Percentiles rank a stretch among this genome's conserved stretches.
Conservation (phyloP, 2,888 invertebrate species). For the Plutella xylostella region DNA sequence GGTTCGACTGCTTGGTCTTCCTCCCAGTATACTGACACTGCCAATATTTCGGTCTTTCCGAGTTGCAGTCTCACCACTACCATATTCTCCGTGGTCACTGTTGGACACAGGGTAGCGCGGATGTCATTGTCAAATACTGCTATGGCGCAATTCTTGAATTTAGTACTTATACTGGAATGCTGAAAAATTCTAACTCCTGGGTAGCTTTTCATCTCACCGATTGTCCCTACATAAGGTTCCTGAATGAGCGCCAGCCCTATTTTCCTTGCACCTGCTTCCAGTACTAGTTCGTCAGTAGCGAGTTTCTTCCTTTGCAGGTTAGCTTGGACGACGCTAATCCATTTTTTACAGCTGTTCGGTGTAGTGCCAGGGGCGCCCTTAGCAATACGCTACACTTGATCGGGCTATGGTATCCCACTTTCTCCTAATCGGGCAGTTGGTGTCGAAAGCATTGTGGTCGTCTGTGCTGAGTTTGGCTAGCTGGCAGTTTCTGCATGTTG, state of each 20-base stretch:
- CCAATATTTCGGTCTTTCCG: not conserved
- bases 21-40: constrained; percentile 4
- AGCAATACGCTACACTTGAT: constrained; percentile 4
- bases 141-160: constrained; percentile 13
- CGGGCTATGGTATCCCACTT: constrained; percentile 1
- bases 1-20: not conserved
- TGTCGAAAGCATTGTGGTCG: constrained; percentile 3
- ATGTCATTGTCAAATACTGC: constrained; percentile 5
- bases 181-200: constrained; percentile 8
- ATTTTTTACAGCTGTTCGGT: not conserved
- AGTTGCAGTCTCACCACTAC: not conserved
- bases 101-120: not conserved
- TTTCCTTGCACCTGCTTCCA: constrained; percentile 7
- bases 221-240: constrained; percentile 13
- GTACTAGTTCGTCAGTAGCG: constrained; percentile 12
- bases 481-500: not conserved
- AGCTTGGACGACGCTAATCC: constrained; percentile 7
- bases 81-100: not conserved
- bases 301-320: constrained; percentile 14
- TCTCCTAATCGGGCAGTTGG: not conserved
- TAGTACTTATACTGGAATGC: not conserved
- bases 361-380: not conserved
- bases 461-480: not conserved
- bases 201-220: not conserved
- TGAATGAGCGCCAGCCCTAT: constrained; percentile 8